A percentile compares a stretch with the other conserved stretches of the same genome.
These are phyloP conservation scores for Sinosuthora webbiana DNA, from an alignment of 2,113 vertebrate species.

Conservation along the genomic window DNA sequence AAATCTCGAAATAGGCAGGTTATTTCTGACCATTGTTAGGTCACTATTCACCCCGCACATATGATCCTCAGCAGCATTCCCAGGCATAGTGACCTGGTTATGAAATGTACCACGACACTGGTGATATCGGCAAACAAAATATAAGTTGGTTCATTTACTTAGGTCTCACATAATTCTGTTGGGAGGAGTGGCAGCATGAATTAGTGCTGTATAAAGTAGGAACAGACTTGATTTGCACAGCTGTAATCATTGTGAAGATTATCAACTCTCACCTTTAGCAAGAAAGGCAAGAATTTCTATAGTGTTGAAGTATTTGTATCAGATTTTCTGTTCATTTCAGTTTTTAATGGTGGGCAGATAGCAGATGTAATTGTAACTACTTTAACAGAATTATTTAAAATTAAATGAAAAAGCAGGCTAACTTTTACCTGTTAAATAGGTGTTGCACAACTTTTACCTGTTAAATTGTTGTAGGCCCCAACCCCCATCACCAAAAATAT, in stretches of 20 bases:
- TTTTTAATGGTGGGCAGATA: not conserved
- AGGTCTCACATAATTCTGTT: not conserved
- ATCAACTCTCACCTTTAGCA: not conserved
- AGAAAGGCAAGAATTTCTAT: not conserved
- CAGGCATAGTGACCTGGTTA: not conserved
- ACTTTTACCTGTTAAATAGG: not conserved
- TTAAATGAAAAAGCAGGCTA: not conserved
- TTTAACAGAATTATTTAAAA: not conserved
- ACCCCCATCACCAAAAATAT: not conserved
- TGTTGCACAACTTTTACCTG: not conserved
- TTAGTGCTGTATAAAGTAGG: not conserved
- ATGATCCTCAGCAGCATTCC: not conserved
- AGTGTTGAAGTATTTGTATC: not conserved
- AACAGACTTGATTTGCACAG: not conserved
- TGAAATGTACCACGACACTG: not conserved
- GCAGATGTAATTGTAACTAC: not conserved
- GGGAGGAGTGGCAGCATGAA: not conserved
- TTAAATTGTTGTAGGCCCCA: not conserved
- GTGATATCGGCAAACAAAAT: not conserved
- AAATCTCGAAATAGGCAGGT: not conserved
- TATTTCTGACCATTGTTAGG: not conserved
- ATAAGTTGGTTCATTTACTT: not conserved
- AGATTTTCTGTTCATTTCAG: not conserved
- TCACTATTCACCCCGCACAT: fast-evolving
- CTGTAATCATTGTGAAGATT: not conserved